Evolutionary conservation across 2,113 vertebrate genomes (phyloP).

Genomic region (Muntiacus muntjak): DNA sequence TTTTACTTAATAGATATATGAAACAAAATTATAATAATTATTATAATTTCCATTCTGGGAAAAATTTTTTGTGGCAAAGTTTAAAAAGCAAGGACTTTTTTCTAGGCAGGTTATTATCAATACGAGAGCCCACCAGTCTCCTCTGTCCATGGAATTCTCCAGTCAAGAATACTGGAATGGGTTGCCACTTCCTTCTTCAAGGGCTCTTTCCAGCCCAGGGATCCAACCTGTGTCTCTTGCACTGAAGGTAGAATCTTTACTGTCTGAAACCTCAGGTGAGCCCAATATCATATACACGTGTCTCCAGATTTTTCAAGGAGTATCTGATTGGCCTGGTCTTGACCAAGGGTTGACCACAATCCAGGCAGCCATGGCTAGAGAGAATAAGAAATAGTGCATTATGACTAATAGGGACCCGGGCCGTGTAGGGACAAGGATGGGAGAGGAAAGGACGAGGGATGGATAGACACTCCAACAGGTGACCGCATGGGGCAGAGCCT

Average conservation of each 20-base stretch:
- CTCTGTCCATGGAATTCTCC: neutral
- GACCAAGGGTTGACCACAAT: no score
- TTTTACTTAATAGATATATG: constrained; percentile 4
- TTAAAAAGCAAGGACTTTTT: neutral
- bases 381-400: neutral
- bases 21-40: neutral
- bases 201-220: neutral
- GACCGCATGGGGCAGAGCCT: fast-evolving
- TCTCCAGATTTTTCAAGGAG: neutral
- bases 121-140: neutral
- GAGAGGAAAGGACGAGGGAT: neutral
- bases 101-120: neutral
- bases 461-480: neutral
- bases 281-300: neutral
- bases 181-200: neutral
- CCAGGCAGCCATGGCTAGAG: neutral
- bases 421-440: neutral
- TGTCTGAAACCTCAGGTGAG: neutral
- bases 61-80: neutral
- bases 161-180: neutral
- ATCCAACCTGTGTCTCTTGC: neutral
- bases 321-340: neutral
- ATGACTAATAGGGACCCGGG: neutral
- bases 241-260: neutral
- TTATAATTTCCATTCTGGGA: constrained; percentile 42